Conservation (phyloP, 2,113 vertebrate genomes). For the Narcine bancroftii region DNA sequence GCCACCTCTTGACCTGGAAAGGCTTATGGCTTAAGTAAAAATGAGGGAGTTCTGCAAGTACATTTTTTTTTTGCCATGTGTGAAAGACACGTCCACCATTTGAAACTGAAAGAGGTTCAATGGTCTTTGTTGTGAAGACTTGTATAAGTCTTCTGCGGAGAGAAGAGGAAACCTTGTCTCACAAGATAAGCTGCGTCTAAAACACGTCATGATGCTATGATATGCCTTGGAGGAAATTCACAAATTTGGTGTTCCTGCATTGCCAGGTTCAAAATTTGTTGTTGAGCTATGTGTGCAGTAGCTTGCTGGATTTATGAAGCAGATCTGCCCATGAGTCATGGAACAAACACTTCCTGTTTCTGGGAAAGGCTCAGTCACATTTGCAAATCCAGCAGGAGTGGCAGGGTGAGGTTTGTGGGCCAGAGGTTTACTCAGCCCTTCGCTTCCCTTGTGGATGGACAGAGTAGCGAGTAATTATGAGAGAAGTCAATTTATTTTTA, state of each 20-base stretch:
- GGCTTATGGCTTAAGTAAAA: background rate
- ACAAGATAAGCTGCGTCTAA: background rate
- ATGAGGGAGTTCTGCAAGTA: background rate
- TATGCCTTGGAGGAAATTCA: background rate
- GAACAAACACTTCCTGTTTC: slow-evolving; percentile 47
- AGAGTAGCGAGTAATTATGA: background rate
- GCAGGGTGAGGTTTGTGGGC: background rate
- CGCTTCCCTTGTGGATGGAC: background rate
- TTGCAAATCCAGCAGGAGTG: slow-evolving; percentile 3
- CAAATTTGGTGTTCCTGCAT: background rate
- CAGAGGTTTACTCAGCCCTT: slow-evolving; percentile 4
- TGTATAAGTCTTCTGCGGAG: background rate
- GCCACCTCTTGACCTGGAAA: background rate
- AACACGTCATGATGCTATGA: background rate
- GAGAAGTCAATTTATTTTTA: background rate
- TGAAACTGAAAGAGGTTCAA: background rate
- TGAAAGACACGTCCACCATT: background rate
- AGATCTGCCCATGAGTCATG: slow-evolving; percentile 47
- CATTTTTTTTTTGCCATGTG: background rate
- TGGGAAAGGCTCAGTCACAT: slow-evolving; percentile 4
- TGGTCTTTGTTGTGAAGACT: too few species aligned
- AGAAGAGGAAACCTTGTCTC: background rate
- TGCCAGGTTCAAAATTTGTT: background rate
- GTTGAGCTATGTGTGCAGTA: background rate
- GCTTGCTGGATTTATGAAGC: slow-evolving; percentile 34